Evolutionary conservation across 1,140 invertebrate genomes (phyloP), one percentile per base, ranked within the genome.

Genomic region (Drosophila malerkotliana): DNA sequence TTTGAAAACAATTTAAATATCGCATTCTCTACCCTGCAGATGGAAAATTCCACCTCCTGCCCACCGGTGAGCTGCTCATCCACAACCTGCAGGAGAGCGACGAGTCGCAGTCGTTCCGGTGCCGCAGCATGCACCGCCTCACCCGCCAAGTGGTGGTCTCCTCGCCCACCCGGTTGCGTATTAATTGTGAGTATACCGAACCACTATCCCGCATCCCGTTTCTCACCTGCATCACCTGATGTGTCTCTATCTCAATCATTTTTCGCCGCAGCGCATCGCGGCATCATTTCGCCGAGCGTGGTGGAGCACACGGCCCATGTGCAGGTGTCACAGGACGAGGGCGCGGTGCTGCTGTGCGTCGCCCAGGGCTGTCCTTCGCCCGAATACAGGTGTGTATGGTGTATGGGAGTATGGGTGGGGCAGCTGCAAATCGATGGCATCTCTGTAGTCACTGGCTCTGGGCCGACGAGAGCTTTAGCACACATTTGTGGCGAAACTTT

Each of bases 41-140:
- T 92, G 95, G 95, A 61, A 96, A 96, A 91, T 96, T 96, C 91
- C 96, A 96, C 92, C 93, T 96, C 72, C 93, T 96, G 68, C 95
- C 96, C 56, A 95, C 95, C n/a, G 96, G 96, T 37, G 96, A 97
- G 91, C 93, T 97, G 66, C 93, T 96, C 77, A 95, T 97, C 58
- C 95, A 96, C 90, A 95, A 95, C 85, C 93, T 96, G 69, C 95
- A 96, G 79, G 94, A 94, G 91, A 95, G 93, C 88, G 96, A 97
- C 91, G 95, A 95, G 82, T 95, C 94, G 83, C 94, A 94, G 55
- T 94, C 94, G 30, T 97, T 96, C 92, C 94, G 95, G 64, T 97
- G 96, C 85, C 94, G 95, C 73, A 96, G 96, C 55, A 95, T 96
- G 93, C 95, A 97, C 92, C 93, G 94, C 41, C 93, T 97, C 21